Evolutionary conservation across 2,113 vertebrate genomes (phyloP).

Genomic region (Arizona elegans): DNA sequence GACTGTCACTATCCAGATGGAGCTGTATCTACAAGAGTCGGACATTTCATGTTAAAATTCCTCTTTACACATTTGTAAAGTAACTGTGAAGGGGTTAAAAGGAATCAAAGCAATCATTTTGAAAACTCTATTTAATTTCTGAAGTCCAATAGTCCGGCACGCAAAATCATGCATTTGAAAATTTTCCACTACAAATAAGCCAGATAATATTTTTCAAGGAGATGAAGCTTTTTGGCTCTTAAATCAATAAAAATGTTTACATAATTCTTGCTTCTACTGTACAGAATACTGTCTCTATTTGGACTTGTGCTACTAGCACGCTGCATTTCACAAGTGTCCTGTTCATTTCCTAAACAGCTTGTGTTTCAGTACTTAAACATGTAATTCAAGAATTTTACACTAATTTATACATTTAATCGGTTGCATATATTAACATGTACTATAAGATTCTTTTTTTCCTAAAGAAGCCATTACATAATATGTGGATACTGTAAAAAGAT

Average conservation of each 20-base stretch:
- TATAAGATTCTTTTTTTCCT: constrained; percentile 76
- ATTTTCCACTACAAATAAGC: constrained; percentile 64
- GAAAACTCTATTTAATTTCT: constrained; percentile 67
- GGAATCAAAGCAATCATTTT: constrained; percentile 55
- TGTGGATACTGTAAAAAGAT: constrained; percentile 89
- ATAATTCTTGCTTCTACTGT: constrained; percentile 67
- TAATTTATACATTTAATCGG: constrained; percentile 85
- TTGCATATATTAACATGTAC: constrained; percentile 87
- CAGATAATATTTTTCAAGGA: constrained; percentile 59
- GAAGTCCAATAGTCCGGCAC: constrained; percentile 69
- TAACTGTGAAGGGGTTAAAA: constrained; percentile 55
- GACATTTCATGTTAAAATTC: constrained; percentile 47
- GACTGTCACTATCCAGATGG: constrained; percentile 60
- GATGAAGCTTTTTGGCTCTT: constrained; percentile 67
- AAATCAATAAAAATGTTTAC: constrained; percentile 62
- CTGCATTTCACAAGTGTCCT: constrained; percentile 63
- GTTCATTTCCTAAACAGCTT: constrained; percentile 68
- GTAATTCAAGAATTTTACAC: constrained; percentile 77
- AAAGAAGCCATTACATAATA: constrained; percentile 86
- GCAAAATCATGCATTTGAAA: constrained; percentile 67
- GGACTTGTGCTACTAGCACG: constrained; percentile 57
- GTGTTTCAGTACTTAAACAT: constrained; percentile 74
- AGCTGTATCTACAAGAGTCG: constrained; percentile 63
- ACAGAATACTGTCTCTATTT: constrained; percentile 72
- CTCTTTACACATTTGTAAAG: constrained; percentile 48